These are phyloP conservation scores for Plestiodon gilberti DNA, from an alignment of 2,113 vertebrate species.

Conservation along the genomic window DNA sequence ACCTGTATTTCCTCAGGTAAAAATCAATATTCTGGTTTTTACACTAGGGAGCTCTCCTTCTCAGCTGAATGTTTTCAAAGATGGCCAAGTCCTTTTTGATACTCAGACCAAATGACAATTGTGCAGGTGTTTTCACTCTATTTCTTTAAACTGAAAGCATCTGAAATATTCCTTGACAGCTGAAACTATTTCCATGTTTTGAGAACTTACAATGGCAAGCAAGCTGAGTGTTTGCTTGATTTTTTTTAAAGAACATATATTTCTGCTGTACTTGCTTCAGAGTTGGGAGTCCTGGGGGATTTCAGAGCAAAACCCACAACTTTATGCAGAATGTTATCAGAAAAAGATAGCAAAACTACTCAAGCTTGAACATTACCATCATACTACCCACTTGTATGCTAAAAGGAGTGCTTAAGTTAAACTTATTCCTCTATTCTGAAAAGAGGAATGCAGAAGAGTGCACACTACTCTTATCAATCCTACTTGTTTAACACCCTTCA, in stretches of 20 bases:
- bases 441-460: background rate
- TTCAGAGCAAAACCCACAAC: background rate
- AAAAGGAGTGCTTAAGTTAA: background rate
- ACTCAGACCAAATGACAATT: background rate
- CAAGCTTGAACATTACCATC: background rate
- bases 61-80: background rate
- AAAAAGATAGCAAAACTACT: background rate
- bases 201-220: background rate
- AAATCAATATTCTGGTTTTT: background rate
- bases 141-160: slow-evolving; percentile 19
- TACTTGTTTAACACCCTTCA: background rate
- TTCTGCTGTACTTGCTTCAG: background rate
- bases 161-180: slow-evolving; percentile 8
- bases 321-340: slow-evolving; percentile 3
- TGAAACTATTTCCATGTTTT: background rate
- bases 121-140: background rate
- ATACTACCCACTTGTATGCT: fast-evolving
- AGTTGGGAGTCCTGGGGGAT: background rate
- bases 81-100: slow-evolving; percentile 22
- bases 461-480: background rate
- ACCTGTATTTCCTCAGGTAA: background rate
- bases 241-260: background rate
- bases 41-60: background rate
- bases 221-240: background rate
- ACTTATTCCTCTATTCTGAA: background rate